phyloP scores from a whole-genome alignment of 2,113 vertebrate species.

The Australoheros scitulus region DNA sequence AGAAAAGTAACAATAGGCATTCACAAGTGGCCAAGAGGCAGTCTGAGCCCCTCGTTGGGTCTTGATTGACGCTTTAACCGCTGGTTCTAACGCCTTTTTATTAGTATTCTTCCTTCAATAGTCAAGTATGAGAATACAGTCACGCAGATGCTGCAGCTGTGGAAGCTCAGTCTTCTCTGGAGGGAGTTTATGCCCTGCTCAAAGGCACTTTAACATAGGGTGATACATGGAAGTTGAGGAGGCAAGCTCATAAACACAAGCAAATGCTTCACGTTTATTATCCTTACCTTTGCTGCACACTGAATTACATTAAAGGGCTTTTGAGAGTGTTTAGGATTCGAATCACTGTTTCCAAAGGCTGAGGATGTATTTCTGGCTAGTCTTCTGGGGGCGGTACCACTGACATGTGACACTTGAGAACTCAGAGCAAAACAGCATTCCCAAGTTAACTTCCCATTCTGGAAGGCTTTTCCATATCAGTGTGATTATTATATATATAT shows the following conservation, averaged over 20 bases:
- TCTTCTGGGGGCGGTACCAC: background rate
- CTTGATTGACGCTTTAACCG: background rate
- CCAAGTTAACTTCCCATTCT: background rate
- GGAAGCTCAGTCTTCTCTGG: background rate
- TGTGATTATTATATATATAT: too few relatives aligned
- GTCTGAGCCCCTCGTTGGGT: background rate
- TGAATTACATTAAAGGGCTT: background rate
- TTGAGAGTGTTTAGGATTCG: background rate
- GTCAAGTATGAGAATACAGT: background rate
- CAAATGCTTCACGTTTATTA: too few relatives aligned
- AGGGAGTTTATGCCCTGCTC: background rate
- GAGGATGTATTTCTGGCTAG: background rate
- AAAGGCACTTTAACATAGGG: background rate
- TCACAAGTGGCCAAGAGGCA: background rate
- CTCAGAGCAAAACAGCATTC: background rate
- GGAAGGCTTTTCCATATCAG: background rate
- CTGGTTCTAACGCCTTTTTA: background rate
- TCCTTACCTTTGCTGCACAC: too few relatives aligned
- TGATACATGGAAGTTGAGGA: too few relatives aligned
- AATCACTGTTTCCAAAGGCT: background rate
- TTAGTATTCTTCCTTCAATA: background rate
- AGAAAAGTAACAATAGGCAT: background rate
- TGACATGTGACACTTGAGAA: slow-evolving; percentile 19
- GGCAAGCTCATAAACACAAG: too few relatives aligned
- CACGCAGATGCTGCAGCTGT: background rate